Percentiles rank a stretch among this genome's conserved stretches.
Conservation (phyloP, 1,140 invertebrate species). For the Dendrolimus punctatus region DNA sequence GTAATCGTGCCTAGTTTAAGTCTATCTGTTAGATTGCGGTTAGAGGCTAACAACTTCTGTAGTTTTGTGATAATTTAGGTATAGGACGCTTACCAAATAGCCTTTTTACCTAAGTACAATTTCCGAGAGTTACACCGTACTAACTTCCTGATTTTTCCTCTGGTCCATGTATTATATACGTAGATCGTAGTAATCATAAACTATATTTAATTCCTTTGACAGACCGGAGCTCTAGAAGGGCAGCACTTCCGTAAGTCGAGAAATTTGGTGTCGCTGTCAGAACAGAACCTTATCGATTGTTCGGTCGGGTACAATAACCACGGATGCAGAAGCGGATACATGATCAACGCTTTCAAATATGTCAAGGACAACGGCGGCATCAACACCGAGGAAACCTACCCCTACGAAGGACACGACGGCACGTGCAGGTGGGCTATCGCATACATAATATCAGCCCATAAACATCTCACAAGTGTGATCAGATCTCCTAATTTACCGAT, state of each 20-base stretch:
- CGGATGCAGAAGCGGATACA: constrained; percentile 95
- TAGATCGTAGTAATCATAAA: too few relatives aligned
- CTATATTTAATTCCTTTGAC: constrained; percentile 11
- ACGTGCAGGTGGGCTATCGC: constrained; percentile 70
- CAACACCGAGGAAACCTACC: constrained; percentile 94
- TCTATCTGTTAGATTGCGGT: too few relatives aligned
- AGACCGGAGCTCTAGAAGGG: constrained; percentile 96
- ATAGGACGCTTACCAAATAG: too few relatives aligned
- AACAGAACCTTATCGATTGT: constrained; percentile 98
- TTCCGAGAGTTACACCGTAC: too few relatives aligned
- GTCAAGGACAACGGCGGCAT: constrained; percentile 90
- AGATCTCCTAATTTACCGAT: too few relatives aligned
- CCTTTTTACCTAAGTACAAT: too few relatives aligned
- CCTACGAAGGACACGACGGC: constrained; percentile 87
- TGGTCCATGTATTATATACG: constrained; percentile 3
- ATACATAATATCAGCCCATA: too few relatives aligned
- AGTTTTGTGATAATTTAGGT: too few relatives aligned
- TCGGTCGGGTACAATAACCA: constrained; percentile 92
- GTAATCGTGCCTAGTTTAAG: too few relatives aligned
- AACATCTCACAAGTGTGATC: too few relatives aligned
- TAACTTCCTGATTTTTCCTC: too few relatives aligned
- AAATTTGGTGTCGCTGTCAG: constrained; percentile 91
- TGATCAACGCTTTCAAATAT: constrained; percentile 95
- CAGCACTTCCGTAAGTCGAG: constrained; percentile 93
- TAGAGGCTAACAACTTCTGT: too few relatives aligned